phyloP scores from a whole-genome alignment of 2,888 invertebrate genomes.

The Cataglyphis rosenhaueri region DNA sequence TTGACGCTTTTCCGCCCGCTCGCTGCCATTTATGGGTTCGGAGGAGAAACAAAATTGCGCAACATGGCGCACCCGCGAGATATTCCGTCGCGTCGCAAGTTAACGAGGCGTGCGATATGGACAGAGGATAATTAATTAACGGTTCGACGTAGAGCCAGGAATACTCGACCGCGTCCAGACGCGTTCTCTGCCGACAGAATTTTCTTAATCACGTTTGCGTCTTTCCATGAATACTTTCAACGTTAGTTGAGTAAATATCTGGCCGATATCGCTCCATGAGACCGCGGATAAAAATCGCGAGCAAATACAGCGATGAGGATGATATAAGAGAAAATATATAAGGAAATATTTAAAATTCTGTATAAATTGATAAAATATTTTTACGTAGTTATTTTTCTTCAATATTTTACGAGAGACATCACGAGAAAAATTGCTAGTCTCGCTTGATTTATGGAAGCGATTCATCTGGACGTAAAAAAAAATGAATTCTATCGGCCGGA shows the following conservation, averaged over 20 bases:
- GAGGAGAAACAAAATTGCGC: constrained; percentile 61
- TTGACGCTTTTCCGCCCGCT: constrained; percentile 46
- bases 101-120: constrained; percentile 79
- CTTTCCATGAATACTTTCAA: constrained; percentile 19
- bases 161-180: constrained; percentile 38
- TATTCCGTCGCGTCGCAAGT: constrained; percentile 52
- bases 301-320: neutral
- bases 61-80: constrained; percentile 47
- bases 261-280: neutral
- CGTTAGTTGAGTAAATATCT: constrained; percentile 16
- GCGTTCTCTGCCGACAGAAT: constrained; percentile 12
- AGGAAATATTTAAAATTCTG: neutral
- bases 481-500: neutral
- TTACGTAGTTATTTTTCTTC: constrained; percentile 4
- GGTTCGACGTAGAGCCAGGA: constrained; percentile 45
- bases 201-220: constrained; percentile 57
- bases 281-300: neutral
- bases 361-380: neutral
- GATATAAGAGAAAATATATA: neutral
- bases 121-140: constrained; percentile 76
- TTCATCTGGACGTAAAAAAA: neutral
- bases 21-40: constrained; percentile 59
- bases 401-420: neutral
- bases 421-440: neutral
- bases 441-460: constrained; percentile 19